Base-by-base conservation (phyloP, 2,113 vertebrate genomes). In the Picathartes gymnocephalus region DNA sequence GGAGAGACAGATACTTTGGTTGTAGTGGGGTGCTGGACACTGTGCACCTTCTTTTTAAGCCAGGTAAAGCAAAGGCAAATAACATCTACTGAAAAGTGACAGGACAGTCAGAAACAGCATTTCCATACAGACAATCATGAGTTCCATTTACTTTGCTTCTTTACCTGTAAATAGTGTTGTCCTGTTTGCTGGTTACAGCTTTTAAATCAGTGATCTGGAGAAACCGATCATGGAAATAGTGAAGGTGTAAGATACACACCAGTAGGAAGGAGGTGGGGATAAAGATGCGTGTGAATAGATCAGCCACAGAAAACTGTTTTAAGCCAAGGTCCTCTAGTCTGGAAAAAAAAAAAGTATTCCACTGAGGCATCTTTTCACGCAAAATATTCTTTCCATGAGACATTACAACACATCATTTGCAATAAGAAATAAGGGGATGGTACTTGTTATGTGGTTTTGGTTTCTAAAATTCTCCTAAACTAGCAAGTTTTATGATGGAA, bases 141-240 rank as follows among this genome's bases (percentile, higher is more conserved):
- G 18, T 14, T 23, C 11, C 8, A 44, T 81, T 65, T 45, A 44
- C 11, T 61, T 61, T 22, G 4, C 10, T 76, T 48, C 15, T 97
- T 98, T 97, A 99, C 99, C 99, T 99, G 98, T 99, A 99, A 96
- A 99, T 98, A 50, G 98, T 98, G 97, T 98, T 99, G 96, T 99
- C 98, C 91, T 99, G 98, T 97, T 99, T 99, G 94, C 98, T 98
- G 96, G 98, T 98, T 70, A 99, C 98, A 77, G 98, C 98, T 96
- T 99, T 99, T 39, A 99, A 98, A 97, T 99, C 99, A 5, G 99
- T 99, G 95, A 99, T 99, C 95, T 98, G 96, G 18, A 99, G 99
- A 94, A 99, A 99, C 39, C 91, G 98, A 79, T 99, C 98, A 53
- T 99, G 99, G 97, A 99, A 99, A 88, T 99, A 99, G 98, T 99